Evolutionary conservation across 1,140 invertebrate genomes (phyloP).

Genomic region (Metaphire vulgaris): DNA sequence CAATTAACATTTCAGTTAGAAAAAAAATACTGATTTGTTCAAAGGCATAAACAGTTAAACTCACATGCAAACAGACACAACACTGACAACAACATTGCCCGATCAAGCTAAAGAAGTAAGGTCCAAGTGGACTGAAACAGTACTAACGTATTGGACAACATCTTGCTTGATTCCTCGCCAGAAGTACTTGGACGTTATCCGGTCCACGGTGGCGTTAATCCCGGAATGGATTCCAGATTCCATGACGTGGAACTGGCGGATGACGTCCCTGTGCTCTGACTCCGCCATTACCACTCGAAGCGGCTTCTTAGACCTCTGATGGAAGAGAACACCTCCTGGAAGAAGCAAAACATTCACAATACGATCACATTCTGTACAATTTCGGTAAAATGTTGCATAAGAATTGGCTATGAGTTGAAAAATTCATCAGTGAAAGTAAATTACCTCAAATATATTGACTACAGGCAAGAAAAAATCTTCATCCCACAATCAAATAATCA

Average conservation of each 20-base stretch:
- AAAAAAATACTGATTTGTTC: too few species aligned
- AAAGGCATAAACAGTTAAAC: too few species aligned
- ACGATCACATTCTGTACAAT: background rate
- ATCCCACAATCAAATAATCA: too few species aligned
- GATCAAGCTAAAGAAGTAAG: too few species aligned
- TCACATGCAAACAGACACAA: too few species aligned
- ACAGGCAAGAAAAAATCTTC: too few species aligned
- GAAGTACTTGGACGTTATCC: background rate
- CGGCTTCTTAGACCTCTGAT: background rate
- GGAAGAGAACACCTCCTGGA: background rate
- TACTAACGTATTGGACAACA: constrained; percentile 1
- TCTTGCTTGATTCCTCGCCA: background rate
- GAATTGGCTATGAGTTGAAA: background rate
- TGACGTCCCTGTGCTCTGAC: background rate
- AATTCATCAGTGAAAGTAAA: background rate
- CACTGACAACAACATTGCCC: too few species aligned
- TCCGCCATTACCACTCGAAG: background rate
- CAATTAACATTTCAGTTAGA: too few species aligned
- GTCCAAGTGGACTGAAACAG: too few species aligned
- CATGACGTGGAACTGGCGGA: background rate
- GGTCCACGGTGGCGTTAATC: background rate
- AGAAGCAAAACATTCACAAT: background rate
- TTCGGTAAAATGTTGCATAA: background rate
- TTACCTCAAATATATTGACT: too few species aligned
- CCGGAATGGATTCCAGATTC: background rate